Evolutionary conservation across 2,888 invertebrate species (phyloP).

Genomic region (Acleris laterana): DNA sequence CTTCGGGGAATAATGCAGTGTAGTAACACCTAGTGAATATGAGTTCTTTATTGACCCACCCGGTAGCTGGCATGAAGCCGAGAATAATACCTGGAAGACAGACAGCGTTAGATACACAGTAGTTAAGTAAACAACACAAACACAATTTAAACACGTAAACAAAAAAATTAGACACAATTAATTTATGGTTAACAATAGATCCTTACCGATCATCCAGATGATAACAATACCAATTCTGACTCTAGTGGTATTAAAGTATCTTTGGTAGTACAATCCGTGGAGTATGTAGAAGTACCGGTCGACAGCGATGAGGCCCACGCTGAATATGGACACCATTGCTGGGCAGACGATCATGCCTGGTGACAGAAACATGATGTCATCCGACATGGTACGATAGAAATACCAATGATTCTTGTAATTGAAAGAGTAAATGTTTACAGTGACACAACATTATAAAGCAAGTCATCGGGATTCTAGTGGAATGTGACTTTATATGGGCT

Average conservation of each 20-base stretch:
- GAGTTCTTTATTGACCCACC: slow-evolving; percentile 77
- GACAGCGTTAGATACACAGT: slow-evolving; percentile 16
- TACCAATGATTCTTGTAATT: not conserved
- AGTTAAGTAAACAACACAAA: slow-evolving; percentile 22
- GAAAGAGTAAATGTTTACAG: not conserved
- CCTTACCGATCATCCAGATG: slow-evolving; percentile 84
- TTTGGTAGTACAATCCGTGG: slow-evolving; percentile 86
- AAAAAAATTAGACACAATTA: slow-evolving; percentile 39
- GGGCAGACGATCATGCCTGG: slow-evolving; percentile 86
- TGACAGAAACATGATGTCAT: slow-evolving; percentile 1
- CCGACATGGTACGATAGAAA: not conserved
- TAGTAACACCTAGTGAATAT: slow-evolving; percentile 78
- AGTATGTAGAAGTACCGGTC: slow-evolving; percentile 87
- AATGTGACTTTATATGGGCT: too few species aligned
- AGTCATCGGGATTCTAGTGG: too few species aligned
- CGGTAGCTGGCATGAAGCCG: slow-evolving; percentile 85
- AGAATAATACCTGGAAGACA: slow-evolving; percentile 77
- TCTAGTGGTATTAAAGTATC: slow-evolving; percentile 84
- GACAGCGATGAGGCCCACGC: slow-evolving; percentile 86
- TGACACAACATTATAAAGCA: not conserved
- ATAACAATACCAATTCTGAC: slow-evolving; percentile 82
- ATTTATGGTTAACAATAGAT: slow-evolving; percentile 21
- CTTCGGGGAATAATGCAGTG: slow-evolving; percentile 81
- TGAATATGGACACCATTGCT: slow-evolving; percentile 86
- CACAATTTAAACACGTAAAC: slow-evolving; percentile 25